Base-by-base conservation (phyloP, 2,888 invertebrate genomes). In the Cataglyphis livida region DNA sequence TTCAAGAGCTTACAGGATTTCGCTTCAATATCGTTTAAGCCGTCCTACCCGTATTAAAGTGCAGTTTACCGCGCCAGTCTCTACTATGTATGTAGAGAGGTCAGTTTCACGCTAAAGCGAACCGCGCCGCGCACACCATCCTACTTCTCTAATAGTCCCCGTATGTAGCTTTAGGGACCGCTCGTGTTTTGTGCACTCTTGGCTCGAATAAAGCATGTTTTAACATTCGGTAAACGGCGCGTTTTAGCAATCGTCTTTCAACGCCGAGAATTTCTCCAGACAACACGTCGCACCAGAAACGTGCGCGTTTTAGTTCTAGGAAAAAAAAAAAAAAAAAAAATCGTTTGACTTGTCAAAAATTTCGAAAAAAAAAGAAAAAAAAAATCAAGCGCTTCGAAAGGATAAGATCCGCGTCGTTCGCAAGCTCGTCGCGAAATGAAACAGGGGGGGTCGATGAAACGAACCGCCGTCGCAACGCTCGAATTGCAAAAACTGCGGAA, bases 21-120 rank as follows among this genome's bases (percentile, higher is more conserved):
- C 88, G 89, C 89, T 90, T 89, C 86, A 84, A 89, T 90, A 90
- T 88, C 90, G 88, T 76, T 90, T 90, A 90, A 90, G 85, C 85
- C 84, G 85, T 76, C 66, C 84, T 82, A 78, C 85, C 78, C 82
- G 84, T 86, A 84, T 85, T 90, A 90, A 90, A 90, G 90, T 90
- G 90, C 90, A 90, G 90, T 90, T 90, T 90, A 90, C 90, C 90
- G 68, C 88, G 81, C 84, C 87, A 73, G 82, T 83, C 86, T 82
- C 86, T 82, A 82, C 73, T 83, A 68, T 78, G 86, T 59, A 59
- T 84, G 87, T 83, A 87, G 89, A 84, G 85, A 87, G 90, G 88
- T 89, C 89, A 89, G 89, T 90, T 89, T 89, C 89, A 87, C 89
- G 90, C 89, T 88, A 89, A 71, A 90, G 84, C 89, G 85, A 89